A percentile compares a stretch with the other conserved stretches of the same genome.
These are phyloP conservation scores for Nephrotoma guestfalica DNA, from an alignment of 2,888 invertebrate species.

Conservation along the genomic window DNA sequence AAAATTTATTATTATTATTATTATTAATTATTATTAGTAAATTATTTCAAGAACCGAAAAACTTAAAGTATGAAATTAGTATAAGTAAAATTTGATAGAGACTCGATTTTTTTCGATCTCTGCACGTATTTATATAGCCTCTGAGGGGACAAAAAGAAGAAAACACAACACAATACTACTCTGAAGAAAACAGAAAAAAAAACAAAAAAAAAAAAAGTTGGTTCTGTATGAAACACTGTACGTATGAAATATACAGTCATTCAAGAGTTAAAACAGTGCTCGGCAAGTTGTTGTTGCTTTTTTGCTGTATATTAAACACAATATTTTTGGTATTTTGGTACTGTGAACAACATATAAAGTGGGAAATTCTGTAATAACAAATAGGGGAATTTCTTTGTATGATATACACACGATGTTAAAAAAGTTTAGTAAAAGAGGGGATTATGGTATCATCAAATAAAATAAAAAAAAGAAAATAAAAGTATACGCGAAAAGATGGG, in stretches of 20 bases:
- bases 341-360: neutral
- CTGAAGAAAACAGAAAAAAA: slow-evolving; percentile 1
- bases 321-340: neutral
- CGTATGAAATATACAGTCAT: neutral
- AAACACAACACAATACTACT: slow-evolving; percentile 1
- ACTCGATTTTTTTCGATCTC: slow-evolving; percentile 33
- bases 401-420: neutral
- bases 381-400: neutral
- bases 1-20: neutral
- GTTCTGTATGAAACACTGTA: neutral
- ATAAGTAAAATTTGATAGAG: slow-evolving; percentile 28
- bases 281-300: neutral
- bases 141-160: slow-evolving; percentile 17
- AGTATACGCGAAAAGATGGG: neutral
- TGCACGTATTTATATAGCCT: slow-evolving; percentile 36
- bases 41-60: neutral
- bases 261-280: neutral
- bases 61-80: neutral
- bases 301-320: neutral
- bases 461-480: neutral
- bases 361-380: neutral
- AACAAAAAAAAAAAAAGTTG: neutral
- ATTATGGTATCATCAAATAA: neutral
- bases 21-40: neutral
- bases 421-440: neutral